Evolutionary conservation across 2,113 vertebrate species (phyloP), one percentile per base, ranked within the genome.

Genomic region (Gymnorhina tibicen): DNA sequence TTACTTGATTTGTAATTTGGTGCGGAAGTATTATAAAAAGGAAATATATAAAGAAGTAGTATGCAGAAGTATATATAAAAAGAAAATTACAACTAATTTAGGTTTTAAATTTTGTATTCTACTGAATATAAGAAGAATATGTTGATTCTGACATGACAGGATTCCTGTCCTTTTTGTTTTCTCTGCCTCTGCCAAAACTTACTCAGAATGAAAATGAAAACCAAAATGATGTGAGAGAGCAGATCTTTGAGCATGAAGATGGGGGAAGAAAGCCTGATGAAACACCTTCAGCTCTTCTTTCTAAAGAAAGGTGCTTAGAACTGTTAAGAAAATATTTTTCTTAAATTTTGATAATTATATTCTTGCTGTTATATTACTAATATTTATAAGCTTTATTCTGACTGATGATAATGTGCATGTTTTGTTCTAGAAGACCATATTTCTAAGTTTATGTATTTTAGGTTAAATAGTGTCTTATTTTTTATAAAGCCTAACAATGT

Each of bases 151-250:
- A 52, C 86, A 99, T 99, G 99, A 99, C 98, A 23, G 99, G 98
- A 67, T 98, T 99, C 95, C 97, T 99, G 73, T 99, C 98, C 94
- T 90, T 99, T 69, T 97, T 99, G 58, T 99, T 98, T 80, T 98
- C 98, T 85, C 97, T 99, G 32, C 98, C 99, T 69, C 97, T 99
- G 39, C 96, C 96, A 90, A 97, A 98, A 95, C 93, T 99, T 92
- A 93, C 90, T 69, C 98, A 98, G 98, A 93, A 83, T 91, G 98
- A 96, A 60, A 95, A 76, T 47, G 95, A 97, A 91, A 92, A 67
- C 59, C 92, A 97, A 89, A 92, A 35, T 0, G 73, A 98, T 87
- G 47, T 42, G 12, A 96, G 95, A 49, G 95, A 97, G 67, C 69
- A 58, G 55, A 78, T 47, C 32, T 87, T 79, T 78, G 97, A 98